Conservation (phyloP, 2,888 invertebrate genomes). For the Seladonia tumulorum region DNA sequence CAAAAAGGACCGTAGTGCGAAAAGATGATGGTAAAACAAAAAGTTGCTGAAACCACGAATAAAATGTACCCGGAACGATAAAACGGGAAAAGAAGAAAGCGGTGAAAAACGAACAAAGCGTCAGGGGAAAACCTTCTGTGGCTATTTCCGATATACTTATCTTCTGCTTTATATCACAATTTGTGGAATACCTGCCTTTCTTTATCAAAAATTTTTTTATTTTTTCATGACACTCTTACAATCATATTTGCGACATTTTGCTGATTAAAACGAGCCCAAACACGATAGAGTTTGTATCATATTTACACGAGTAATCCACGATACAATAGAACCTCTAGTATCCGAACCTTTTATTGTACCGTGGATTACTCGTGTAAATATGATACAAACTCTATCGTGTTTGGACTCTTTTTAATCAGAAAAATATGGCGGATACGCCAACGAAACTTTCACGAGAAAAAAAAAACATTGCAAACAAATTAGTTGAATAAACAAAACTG, state of each 20-base stretch:
- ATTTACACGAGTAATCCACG: not conserved
- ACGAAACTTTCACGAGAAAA: not conserved
- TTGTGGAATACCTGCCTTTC: no score
- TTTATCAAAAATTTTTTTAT: no score
- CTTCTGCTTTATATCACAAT: no score
- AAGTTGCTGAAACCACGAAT: no score
- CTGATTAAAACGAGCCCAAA: not conserved
- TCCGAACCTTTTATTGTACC: not conserved
- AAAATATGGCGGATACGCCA: not conserved
- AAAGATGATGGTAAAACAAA: no score
- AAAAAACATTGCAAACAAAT: rapidly evolving
- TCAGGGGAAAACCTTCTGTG: no score
- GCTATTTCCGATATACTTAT: no score
- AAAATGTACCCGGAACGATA: no score
- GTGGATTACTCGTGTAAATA: not conserved
- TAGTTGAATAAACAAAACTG: not conserved
- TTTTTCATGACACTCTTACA: not conserved
- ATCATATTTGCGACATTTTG: not conserved
- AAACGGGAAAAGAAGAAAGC: no score
- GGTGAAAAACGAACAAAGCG: no score
- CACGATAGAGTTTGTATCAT: not conserved
- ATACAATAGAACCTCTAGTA: no score
- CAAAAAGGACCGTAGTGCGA: no score
- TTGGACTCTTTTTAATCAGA: not conserved
- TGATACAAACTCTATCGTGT: not conserved